Evolutionary conservation across 2,113 vertebrate species (phyloP).

Genomic region (Cyrtonyx montezumae): DNA sequence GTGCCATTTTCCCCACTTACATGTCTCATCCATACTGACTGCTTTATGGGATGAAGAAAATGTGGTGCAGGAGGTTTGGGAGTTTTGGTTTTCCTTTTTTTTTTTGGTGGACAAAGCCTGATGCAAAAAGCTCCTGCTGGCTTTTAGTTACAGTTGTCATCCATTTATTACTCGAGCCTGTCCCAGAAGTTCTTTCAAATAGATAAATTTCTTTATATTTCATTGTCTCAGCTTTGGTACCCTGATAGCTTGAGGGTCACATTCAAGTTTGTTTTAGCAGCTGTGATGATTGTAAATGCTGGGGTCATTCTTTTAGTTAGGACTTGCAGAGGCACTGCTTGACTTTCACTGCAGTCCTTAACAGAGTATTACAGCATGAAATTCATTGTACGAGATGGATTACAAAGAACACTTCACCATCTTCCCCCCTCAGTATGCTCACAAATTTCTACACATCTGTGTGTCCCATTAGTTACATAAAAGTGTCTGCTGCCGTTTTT

Average conservation of each 20-base stretch:
- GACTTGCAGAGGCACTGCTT: neutral
- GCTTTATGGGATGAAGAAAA: constrained; percentile 20
- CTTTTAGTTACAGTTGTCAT: constrained; percentile 38
- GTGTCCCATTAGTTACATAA: neutral
- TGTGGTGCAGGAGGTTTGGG: neutral
- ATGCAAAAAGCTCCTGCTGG: constrained; percentile 14
- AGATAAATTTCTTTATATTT: constrained; percentile 37
- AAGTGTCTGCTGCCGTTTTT: neutral
- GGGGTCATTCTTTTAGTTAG: neutral
- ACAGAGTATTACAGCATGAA: neutral
- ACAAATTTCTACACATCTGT: neutral
- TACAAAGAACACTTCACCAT: neutral
- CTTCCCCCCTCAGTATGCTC: neutral
- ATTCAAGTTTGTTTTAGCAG: constrained; percentile 50
- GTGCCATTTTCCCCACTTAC: neutral
- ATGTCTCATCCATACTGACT: neutral
- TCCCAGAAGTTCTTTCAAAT: constrained; percentile 6
- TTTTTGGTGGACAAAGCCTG: neutral
- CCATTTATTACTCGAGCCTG: constrained; percentile 30
- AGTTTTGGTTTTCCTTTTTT: constrained; percentile 2
- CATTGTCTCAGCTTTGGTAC: neutral
- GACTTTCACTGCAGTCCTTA: neutral
- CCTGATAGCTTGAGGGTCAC: constrained; percentile 35
- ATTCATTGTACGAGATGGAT: neutral
- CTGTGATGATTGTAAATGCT: constrained; percentile 25